Conservation (phyloP, 2,113 vertebrate species). For the Zosterops japonicus region DNA sequence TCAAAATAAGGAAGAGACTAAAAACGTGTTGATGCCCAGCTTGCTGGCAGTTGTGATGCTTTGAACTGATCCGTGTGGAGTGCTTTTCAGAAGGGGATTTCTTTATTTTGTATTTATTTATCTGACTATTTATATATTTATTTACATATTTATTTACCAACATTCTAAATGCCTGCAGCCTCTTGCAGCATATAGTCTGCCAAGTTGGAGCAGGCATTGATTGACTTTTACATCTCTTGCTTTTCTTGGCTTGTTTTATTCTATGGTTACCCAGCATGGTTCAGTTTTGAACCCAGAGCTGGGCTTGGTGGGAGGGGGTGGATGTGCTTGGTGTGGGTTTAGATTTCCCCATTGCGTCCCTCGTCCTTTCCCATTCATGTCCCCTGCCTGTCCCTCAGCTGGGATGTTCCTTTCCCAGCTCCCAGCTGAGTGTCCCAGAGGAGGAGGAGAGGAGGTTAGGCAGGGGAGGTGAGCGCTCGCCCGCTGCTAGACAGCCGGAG, state of each 20-base stretch:
- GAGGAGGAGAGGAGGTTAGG: slow-evolving; percentile 7
- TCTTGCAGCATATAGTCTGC: neutral
- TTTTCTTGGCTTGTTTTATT: neutral
- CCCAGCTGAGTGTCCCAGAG: neutral
- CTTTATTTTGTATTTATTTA: neutral
- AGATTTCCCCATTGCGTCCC: neutral
- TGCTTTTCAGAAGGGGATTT: neutral
- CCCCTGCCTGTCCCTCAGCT: neutral
- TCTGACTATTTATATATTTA: neutral
- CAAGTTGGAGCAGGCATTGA: neutral
- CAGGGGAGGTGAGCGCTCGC: neutral
- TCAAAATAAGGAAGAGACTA: slow-evolving; percentile 58
- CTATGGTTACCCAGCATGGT: neutral
- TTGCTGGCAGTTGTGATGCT: slow-evolving; percentile 15
- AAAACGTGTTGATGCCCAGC: slow-evolving; percentile 10
- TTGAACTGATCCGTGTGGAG: neutral
- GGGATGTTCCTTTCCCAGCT: neutral
- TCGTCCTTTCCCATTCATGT: neutral
- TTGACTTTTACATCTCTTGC: neutral
- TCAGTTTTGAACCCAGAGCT: neutral
- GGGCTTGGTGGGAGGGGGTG: neutral
- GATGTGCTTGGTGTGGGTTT: neutral
- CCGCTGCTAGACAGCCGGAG: slow-evolving; percentile 31
- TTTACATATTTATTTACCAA: neutral
- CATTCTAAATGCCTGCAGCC: neutral